Evolutionary conservation across 2,797 vertebrate species (phyloP), one percentile per base, ranked within the genome.

Genomic region (Lerista edwardsae): DNA sequence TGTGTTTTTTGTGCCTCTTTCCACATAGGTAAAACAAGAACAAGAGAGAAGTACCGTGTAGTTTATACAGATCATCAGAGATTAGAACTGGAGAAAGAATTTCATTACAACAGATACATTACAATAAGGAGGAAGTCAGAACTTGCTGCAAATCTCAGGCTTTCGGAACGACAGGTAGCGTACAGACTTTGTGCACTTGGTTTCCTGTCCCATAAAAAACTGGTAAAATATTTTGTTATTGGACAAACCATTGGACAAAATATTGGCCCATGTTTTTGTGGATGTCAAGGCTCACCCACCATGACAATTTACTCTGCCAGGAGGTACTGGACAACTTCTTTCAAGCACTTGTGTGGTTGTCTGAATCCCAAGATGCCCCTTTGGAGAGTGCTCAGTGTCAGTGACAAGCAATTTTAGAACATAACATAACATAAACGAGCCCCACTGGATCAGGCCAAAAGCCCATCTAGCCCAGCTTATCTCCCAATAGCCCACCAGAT

Each of bases 41-140:
- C 98, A 92, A 98, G 98, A 96, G 98, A 99, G 94, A 99, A 99
- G 93, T 99, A 99, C 94, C 97, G 98, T 89, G 98, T 99, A 79
- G 98, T 99, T 87, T 99, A 99, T 94, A 99, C 98, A 80, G 98
- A 99, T 92, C 98, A 99, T n/a, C 98, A 99, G 95, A 97, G 98
- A 91, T 95, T 99, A 96, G 98, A 99, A 95, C 96, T 99, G 95
- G 98, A 99, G 95, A 99, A 99, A 91, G 98, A 99, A 95, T 99
- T 99, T 95, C 98, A 99, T 92, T 99, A 98, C 95, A 99, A 98
- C 95, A 97, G 98, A 96, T 99, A 99, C 92, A 99, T 99, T 95
- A 99, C 98, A 75, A 99, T 99, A 95, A 97, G 97, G 94, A 97
- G 98, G 95, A 99, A 99, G 93, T 98, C 98, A 79, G 98, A 99